Base-by-base conservation (phyloP, 92 coral and sea anemone genomes). In the Epizoanthus rinbou region DNA sequence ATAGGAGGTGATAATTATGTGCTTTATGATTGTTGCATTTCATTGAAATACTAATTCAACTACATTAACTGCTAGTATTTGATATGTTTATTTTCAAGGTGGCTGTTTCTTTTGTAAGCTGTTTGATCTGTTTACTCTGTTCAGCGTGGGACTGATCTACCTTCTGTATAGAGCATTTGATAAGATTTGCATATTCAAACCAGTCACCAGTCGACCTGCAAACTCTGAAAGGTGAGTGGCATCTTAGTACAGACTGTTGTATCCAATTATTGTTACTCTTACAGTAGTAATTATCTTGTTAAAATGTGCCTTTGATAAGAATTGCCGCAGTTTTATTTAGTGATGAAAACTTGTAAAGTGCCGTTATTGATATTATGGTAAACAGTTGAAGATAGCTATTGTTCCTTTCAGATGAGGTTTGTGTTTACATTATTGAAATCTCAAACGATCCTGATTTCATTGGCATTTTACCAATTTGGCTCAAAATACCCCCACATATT, bases 191-290 rank as follows among this genome's bases (percentile, higher is more conserved):
- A 86, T 96, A 52, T 94, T 94, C 74, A 96, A 96, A 76, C 99
- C 99, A 24, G 92, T 96, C 45, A 96, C 99, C 10, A 96, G 99
- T 82, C 84, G 99, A 85, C 99, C 99, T 7, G 99, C 99, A 45
- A 96, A 96, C 85, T 96, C 99, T 1, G 99, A 96, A 85, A 93
- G 99, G 99, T 96, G 63, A 75, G 70, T 18, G 17, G 13, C 53
- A 33, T 52, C 19, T 19, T 37, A 22, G 11, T 41, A 33, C 43
- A 58, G n/a, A n/a, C n/a, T n/a, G 45, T 8, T 23, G 3, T 1
- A 2, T 64, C 13, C 65, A 33, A 33, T 75, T 47, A 8, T 41
- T 18, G 5, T 52, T 33, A 25, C 31, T 35, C 23, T 33, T 73
- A 62, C 22, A 28, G 31, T 28, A 37, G 43, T 3, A 3, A 1